A percentile compares a stretch with the other conserved stretches of the same genome.
These are phyloP conservation scores for Diploptera punctata DNA, from an alignment of 2,888 invertebrate species.

Conservation along the genomic window DNA sequence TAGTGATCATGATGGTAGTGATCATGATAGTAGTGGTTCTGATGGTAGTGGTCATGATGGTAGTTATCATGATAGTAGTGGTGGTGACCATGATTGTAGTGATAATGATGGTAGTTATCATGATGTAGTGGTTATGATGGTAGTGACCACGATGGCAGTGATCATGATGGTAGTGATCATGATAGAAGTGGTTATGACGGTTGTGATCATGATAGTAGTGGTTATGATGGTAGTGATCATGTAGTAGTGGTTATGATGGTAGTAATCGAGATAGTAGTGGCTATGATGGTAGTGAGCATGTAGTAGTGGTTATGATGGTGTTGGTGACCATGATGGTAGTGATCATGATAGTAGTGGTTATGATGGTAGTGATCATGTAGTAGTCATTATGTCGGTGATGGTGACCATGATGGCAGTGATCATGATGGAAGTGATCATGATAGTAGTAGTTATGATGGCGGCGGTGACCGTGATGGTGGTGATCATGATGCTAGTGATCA, in stretches of 20 bases:
- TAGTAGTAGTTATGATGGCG: background rate
- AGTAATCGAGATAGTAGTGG: background rate
- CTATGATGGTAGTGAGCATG: background rate
- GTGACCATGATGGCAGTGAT: background rate
- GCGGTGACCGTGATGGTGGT: background rate
- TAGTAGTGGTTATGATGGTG: background rate
- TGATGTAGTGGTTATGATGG: conserved; percentile 11
- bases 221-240: no score
- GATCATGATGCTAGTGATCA: no score
- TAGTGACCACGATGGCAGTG: background rate
- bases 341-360: no score
- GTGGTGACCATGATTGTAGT: background rate
- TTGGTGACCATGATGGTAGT: background rate
- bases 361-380: background rate
- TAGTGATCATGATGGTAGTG: background rate
- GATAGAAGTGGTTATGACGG: background rate
- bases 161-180: conserved; percentile 2
- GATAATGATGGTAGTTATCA: background rate
- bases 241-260: no score
- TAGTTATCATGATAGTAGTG: no score
- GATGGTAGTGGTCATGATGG: background rate
- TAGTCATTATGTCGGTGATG: background rate
- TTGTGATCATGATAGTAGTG: no score
- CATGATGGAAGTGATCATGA: background rate
- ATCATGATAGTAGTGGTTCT: no score